Conservation (phyloP, 2,797 vertebrate genomes). For the Peromyscus nudipes region DNA sequence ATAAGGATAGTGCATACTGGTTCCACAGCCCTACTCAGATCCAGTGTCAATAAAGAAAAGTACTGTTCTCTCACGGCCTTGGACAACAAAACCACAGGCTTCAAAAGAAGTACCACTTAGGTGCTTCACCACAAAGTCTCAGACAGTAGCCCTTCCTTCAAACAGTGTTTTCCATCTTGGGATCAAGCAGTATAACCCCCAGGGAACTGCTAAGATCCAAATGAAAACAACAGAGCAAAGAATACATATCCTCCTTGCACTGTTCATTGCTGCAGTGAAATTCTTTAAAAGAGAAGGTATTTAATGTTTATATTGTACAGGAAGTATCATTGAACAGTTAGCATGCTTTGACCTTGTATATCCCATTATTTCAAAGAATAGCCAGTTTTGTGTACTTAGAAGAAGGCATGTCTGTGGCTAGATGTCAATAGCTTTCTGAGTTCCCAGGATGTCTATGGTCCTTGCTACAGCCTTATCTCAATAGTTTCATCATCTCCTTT, state of each 20-base stretch:
- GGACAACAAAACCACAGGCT: rapidly evolving
- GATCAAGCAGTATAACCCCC: not conserved
- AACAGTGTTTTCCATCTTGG: not conserved
- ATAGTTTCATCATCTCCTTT: not conserved
- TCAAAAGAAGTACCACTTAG: not conserved
- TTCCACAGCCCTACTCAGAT: not conserved
- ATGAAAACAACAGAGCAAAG: not conserved
- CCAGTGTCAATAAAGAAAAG: not conserved
- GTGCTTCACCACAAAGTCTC: not conserved
- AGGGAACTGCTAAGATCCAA: not conserved
- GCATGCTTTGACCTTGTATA: not conserved
- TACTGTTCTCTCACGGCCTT: not conserved
- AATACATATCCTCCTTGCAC: not conserved
- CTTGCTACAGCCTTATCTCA: not conserved
- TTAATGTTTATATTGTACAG: not conserved
- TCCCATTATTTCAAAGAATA: not conserved
- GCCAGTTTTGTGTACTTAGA: not conserved
- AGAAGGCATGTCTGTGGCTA: not conserved
- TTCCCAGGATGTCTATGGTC: not conserved
- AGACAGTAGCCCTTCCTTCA: rapidly evolving
- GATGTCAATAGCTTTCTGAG: not conserved
- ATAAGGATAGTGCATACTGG: not conserved
- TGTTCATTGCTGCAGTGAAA: not conserved
- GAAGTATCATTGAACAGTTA: not conserved
- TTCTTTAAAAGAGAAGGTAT: not conserved